These are phyloP conservation scores for Drosophila cracens DNA, from an alignment of 2,888 invertebrate species.

Conservation along the genomic window DNA sequence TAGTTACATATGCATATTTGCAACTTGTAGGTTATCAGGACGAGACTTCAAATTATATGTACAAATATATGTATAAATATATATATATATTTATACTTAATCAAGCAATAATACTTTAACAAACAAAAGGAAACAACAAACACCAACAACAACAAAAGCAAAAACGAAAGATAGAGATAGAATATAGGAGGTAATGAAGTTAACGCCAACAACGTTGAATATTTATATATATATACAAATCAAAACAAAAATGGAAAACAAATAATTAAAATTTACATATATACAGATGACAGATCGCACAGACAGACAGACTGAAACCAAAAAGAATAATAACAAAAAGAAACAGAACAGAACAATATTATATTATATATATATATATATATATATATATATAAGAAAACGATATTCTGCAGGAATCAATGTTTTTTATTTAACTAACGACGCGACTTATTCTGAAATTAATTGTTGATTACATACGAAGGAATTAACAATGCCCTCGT, in stretches of 20 bases:
- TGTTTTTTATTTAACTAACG: too few relatives aligned
- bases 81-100: conserved; percentile 19
- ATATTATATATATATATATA: background rate
- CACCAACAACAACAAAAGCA: conserved; percentile 17
- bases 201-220: conserved; percentile 35
- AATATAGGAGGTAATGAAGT: conserved; percentile 8
- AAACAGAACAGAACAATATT: background rate
- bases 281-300: conserved; percentile 34
- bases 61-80: conserved; percentile 15
- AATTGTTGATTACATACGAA: too few relatives aligned
- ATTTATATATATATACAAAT: conserved; percentile 11
- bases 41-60: conserved; percentile 8
- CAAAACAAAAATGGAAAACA: conserved; percentile 3
- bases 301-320: conserved; percentile 39
- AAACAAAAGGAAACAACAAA: conserved; percentile 33
- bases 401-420: too few relatives aligned
- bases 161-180: conserved; percentile 10
- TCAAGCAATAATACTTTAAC: conserved; percentile 43
- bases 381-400: too few relatives aligned
- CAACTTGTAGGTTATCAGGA: conserved; percentile 21
- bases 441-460: too few relatives aligned
- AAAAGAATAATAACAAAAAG: background rate
- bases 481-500: too few relatives aligned
- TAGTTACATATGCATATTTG: conserved; percentile 10
- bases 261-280: conserved; percentile 8